Conservation (phyloP, 2,888 invertebrate species). For the Synergus itoensis region DNA sequence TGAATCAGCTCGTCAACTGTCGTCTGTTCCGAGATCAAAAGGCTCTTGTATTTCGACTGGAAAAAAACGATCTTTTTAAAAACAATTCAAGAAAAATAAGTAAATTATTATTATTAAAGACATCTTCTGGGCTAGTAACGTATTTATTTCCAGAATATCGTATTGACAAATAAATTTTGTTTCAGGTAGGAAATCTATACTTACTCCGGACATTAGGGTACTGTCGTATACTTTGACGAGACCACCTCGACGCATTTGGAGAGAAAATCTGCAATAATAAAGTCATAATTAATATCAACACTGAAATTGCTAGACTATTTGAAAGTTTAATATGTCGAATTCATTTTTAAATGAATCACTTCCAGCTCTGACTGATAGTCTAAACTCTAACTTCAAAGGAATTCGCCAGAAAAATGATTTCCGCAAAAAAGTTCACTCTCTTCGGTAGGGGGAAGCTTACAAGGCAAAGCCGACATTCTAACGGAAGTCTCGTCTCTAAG, state of each 20-base stretch:
- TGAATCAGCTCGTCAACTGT: constrained; percentile 93
- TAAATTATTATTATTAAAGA: constrained; percentile 12
- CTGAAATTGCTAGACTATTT: neutral
- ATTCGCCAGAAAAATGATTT: neutral
- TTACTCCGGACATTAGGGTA: constrained; percentile 89
- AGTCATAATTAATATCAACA: neutral
- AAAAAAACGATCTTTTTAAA: constrained; percentile 45
- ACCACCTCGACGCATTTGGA: constrained; percentile 94
- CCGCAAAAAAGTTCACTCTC: neutral
- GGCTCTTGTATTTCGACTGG: constrained; percentile 93
- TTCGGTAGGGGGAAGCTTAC: neutral
- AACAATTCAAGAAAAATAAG: neutral
- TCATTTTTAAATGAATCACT: neutral
- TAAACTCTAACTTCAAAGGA: constrained; percentile 12
- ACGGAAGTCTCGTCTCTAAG: neutral
- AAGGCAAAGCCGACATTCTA: constrained; percentile 16
- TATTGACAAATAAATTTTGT: neutral
- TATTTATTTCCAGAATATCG: neutral
- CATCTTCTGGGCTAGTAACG: neutral
- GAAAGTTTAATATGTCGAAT: neutral
- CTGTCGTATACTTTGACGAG: constrained; percentile 95
- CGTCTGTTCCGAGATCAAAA: constrained; percentile 93
- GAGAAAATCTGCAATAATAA: constrained; percentile 84
- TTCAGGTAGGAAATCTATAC: constrained; percentile 58
- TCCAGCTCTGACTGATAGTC: neutral